A percentile compares a stretch with the other conserved stretches of the same genome.
phyloP scores from a whole-genome alignment of 2,113 vertebrate species.

The Notarius lentiginosus region DNA sequence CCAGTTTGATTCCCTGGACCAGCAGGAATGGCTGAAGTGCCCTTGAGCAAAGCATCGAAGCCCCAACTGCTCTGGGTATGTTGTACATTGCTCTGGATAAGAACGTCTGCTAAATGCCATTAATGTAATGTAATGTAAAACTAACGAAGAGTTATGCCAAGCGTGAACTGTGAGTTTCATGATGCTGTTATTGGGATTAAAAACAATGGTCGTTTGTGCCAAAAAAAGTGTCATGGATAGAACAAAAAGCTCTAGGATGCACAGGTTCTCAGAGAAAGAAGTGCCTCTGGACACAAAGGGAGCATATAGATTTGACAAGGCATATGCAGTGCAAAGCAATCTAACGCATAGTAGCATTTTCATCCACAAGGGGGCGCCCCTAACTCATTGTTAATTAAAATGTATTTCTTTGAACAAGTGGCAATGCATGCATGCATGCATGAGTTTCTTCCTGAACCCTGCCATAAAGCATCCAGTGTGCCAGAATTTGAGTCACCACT shows the following conservation, averaged over 20 bases:
- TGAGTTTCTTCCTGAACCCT: conserved; percentile 35
- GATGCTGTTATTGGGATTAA: neutral
- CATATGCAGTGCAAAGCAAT: neutral
- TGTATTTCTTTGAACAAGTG: conserved; percentile 15
- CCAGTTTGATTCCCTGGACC: too few relatives aligned
- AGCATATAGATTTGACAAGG: neutral
- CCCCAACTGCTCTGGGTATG: too few relatives aligned
- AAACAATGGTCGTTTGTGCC: neutral
- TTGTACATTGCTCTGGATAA: too few relatives aligned
- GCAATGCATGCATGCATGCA: neutral
- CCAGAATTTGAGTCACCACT: conserved; percentile 50
- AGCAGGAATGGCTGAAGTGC: too few relatives aligned
- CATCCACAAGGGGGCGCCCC: conserved; percentile 51
- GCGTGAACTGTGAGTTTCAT: neutral
- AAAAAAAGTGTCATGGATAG: neutral
- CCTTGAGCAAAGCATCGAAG: too few relatives aligned
- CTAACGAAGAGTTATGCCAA: neutral
- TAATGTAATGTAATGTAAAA: neutral
- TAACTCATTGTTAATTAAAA: conserved; percentile 47
- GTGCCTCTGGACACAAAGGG: neutral
- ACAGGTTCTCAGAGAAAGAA: neutral
- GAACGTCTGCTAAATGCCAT: too few relatives aligned
- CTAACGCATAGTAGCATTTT: neutral
- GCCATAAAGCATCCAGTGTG: conserved; percentile 42
- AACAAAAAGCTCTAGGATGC: neutral